Conservation (phyloP, 2,797 vertebrate species). For the Alcedo quadribrachys region DNA sequence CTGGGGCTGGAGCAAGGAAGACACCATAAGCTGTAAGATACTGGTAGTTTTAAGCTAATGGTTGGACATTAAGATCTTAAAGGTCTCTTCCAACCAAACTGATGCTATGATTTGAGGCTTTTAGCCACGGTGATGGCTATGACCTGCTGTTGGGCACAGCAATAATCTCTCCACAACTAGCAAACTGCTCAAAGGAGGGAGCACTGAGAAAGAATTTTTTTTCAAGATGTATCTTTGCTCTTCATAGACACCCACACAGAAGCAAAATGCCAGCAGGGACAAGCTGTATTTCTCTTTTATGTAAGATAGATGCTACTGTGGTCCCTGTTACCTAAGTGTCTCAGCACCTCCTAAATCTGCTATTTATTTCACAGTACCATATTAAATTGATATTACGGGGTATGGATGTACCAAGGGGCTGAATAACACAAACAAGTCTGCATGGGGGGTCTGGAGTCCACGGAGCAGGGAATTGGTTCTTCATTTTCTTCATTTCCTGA, state of each 20-base stretch:
- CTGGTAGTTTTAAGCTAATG: neutral
- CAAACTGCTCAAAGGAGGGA: neutral
- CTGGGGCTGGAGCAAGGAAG: neutral
- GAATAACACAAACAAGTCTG: neutral
- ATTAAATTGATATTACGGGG: conserved; percentile 3
- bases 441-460: neutral
- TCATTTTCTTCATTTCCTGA: conserved; percentile 3
- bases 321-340: neutral
- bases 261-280: conserved; percentile 45
- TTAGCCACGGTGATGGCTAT: neutral
- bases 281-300: conserved; percentile 41
- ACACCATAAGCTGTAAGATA: neutral
- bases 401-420: neutral
- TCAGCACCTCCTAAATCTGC: conserved; percentile 40
- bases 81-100: neutral
- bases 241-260: conserved; percentile 4
- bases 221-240: neutral
- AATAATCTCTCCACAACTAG: neutral
- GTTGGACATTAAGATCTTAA: neutral
- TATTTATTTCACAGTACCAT: neutral
- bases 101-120: neutral
- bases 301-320: conserved; percentile 32
- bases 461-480: neutral
- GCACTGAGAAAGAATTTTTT: neutral
- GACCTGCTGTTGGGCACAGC: fast-evolving